A percentile compares a stretch with the other conserved stretches of the same genome.
These are phyloP conservation scores for Sphinx pinastri DNA, from an alignment of 2,888 invertebrate species.

Conservation along the genomic window DNA sequence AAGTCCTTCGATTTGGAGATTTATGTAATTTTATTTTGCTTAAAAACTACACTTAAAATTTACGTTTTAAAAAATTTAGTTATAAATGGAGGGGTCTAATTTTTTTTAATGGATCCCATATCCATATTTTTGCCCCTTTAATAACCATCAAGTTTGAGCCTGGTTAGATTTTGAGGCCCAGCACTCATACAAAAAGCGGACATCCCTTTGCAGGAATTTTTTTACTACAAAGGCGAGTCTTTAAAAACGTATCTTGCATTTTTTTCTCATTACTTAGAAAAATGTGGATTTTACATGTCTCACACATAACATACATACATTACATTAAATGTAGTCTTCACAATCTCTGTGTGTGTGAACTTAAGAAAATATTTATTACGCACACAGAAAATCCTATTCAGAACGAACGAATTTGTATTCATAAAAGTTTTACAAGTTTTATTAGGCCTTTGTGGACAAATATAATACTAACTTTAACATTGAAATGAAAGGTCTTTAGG, in stretches of 20 bases:
- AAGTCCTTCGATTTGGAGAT: no score
- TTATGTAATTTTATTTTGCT: no score
- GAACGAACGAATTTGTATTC: conserved; percentile 3
- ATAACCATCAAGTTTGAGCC: no score
- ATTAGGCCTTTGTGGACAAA: conserved; percentile 10
- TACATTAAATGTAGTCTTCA: neutral
- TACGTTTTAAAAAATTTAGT: no score
- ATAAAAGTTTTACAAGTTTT: neutral
- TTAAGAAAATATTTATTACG: neutral
- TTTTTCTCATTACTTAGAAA: neutral
- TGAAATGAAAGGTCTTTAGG: conserved; percentile 6
- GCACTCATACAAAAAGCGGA: no score
- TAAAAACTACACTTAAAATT: no score
- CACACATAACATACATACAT: neutral
- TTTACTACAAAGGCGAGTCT: no score
- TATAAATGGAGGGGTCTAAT: no score
- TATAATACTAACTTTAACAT: neutral
- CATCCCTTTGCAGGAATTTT: no score
- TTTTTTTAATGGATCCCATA: no score
- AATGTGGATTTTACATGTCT: neutral
- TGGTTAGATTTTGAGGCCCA: no score
- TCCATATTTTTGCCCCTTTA: no score
- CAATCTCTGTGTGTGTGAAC: neutral
- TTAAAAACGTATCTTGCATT: neutral
- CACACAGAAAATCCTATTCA: neutral